Base-by-base conservation (phyloP, 2,888 invertebrate species). In the Ceramica pisi region DNA sequence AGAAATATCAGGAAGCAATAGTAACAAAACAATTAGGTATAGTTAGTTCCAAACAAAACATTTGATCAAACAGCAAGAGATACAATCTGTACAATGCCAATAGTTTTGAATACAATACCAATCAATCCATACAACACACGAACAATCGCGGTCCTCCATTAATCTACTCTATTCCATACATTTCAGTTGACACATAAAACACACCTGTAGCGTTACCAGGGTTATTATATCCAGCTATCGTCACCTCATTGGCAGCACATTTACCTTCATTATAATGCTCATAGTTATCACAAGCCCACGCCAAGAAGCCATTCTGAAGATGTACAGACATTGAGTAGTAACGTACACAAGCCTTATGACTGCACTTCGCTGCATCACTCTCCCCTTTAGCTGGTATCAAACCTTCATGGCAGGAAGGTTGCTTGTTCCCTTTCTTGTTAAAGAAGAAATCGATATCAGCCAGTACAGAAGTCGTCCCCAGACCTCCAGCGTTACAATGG, bases 361-460 rank as follows among this genome's bases (percentile, higher is more conserved):
- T 96, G 67, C 95, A 96, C 48, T 92, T 94, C 0, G 94, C 94
- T 0, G 92, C 90, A 26, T 93, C 94, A 0, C 94, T 94, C 71
- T 93, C 94, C 0, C 93, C 93, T 23, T 92, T 89, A 0, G 92
- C 94, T 2, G 94, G 93, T 19, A 95, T 86, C 0, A 92, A 64
- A 6, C 93, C 91, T 51, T 89, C 90, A 57, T 90, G 92, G 71
- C 97, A 97, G 46, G 96, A 93, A 0, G 97, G 97, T 83, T 97
- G 97, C 14, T 94, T 92, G 51, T 88, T 89, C 0, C 97, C 97
- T 81, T 96, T 96, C 12, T 96, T 96, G 78, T 97, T 97, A 14
- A 97, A 95, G 84, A 95, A 97, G 89, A 97, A 97, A 83, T 97
- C 97, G 0, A 94, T 93, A 74, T 97, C 96, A 35, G 96, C 97